Evolutionary conservation across 2,113 vertebrate species (phyloP), one percentile per base, ranked within the genome.

Genomic region (Hippotragus niger): DNA sequence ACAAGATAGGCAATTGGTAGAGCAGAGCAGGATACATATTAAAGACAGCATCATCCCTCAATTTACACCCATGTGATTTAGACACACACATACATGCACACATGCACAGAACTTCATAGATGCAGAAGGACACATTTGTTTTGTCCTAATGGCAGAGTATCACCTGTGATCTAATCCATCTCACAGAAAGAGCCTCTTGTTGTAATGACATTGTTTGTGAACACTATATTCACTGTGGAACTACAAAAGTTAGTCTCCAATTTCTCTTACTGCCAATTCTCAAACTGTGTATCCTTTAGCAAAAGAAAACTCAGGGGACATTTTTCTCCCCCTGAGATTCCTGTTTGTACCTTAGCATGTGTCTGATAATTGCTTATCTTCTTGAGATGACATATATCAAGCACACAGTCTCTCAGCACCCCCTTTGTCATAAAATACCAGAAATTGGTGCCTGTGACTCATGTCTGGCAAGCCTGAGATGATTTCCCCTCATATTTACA

Each of bases 1-100:
- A 31, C 47, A 85, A 76, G 85, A 31, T 4, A 45, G 29, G 23
- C 16, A 43, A 7, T 47, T 25, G n/a, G 53, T 36, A 50, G 29
- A 43, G 52, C 29, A 4, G 17, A 64, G 15, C 1, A 1, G 40
- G 74, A 2, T 5, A 1, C 15, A 43, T 31, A 17, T 47, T 36
- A 74, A 25, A 43, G 36, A 19, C 0, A 64, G 53, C 7, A 6
- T 43, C 19, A 7, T 17, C 21, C 43, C 10, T 36, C 10, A 21
- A 29, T 15, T 84, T 47, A 25, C 17, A 29, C 3, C 6, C 1
- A 29, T 14, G 19, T 57, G 7, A 80, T 13, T 58, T 12, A 55
- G 45, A 50, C 23, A 16, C 27, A 29, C 7, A 23, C 7, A 33
- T 25, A 76, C 43, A 60, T 19, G 40, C 43, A 33, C 27, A 23